Evolutionary conservation across 2,797 vertebrate genomes (phyloP).

Genomic region (Galaxias olidus): DNA sequence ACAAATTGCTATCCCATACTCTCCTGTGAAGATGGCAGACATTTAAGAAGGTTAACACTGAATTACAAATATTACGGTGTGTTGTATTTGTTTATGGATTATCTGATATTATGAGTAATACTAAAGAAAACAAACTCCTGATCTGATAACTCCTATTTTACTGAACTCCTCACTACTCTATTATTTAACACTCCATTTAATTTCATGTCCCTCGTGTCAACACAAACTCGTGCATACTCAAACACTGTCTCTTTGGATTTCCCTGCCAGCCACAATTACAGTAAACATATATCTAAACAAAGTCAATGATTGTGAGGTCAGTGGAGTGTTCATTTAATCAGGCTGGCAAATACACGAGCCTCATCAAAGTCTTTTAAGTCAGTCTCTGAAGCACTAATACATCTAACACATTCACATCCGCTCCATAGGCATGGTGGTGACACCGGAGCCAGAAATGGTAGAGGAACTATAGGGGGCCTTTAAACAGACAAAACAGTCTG

Average conservation of each 20-base stretch:
- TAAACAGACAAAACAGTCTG: constrained; percentile 38
- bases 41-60: no score
- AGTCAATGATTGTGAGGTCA: constrained; percentile 47
- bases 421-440: constrained; percentile 44
- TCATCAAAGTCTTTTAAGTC: constrained; percentile 36
- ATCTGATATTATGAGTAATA: no score
- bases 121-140: no score
- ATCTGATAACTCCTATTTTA: no score
- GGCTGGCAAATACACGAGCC: constrained; percentile 53
- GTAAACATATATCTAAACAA: no score
- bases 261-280: constrained; percentile 1
- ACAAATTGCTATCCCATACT: no score
- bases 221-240: neutral
- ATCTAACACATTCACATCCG: constrained; percentile 49
- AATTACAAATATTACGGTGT: no score
- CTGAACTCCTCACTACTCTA: no score
- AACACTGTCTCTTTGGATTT: constrained; percentile 1
- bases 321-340: constrained; percentile 63
- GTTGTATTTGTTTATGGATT: no score
- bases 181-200: no score
- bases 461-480: constrained; percentile 17
- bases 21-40: no score
- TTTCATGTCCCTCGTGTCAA: no score
- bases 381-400: constrained; percentile 18
- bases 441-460: constrained; percentile 24